A percentile compares a stretch with the other conserved stretches of the same genome.
phyloP scores from a whole-genome alignment of 2,797 vertebrate species.

The Thunnus albacares region DNA sequence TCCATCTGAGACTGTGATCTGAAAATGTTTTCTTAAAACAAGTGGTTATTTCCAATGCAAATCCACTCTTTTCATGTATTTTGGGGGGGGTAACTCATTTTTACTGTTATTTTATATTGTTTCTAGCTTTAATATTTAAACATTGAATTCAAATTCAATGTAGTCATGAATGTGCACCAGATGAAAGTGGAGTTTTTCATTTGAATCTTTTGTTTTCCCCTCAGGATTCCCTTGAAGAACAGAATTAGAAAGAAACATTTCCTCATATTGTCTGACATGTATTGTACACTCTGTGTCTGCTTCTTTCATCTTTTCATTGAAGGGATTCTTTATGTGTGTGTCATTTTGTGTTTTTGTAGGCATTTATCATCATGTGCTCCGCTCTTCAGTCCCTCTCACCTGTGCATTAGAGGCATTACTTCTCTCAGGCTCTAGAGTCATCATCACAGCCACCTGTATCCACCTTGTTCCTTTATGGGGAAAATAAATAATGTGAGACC shows the following conservation, averaged over 20 bases:
- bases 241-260: background rate
- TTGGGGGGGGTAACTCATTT: constrained; percentile 26
- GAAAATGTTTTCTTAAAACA: constrained; percentile 31
- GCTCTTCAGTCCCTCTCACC: too few species aligned
- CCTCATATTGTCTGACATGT: background rate
- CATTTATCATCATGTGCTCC: too few species aligned
- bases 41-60: constrained; percentile 22
- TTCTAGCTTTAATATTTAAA: background rate
- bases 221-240: constrained; percentile 6
- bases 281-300: background rate
- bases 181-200: background rate
- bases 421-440: too few species aligned
- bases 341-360: background rate
- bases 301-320: background rate
- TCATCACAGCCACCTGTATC: too few species aligned
- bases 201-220: constrained; percentile 9
- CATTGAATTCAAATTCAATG: too few species aligned
- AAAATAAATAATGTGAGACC: too few species aligned
- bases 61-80: constrained; percentile 30
- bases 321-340: too few species aligned
- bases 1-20: constrained; percentile 13
- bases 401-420: too few species aligned
- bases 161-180: too few species aligned
- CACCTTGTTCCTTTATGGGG: too few species aligned
- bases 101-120: background rate